phyloP scores from a whole-genome alignment of 2,113 vertebrate species.

The Solea senegalensis region DNA sequence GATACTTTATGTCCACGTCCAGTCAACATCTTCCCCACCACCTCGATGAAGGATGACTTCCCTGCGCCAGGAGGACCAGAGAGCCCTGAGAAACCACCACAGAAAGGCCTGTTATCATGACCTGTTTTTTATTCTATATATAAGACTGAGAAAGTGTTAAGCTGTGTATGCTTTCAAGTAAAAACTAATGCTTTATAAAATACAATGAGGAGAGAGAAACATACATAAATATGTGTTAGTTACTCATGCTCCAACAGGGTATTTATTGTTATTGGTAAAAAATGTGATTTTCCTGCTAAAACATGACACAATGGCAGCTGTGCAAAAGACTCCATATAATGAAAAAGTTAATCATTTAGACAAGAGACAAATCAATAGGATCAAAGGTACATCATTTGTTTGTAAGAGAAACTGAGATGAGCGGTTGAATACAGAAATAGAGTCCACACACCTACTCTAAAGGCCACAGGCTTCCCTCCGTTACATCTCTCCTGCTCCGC shows the following conservation, averaged over 20 bases:
- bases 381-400: too few species aligned
- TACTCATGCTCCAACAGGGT: too few species aligned
- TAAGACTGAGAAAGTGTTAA: neutral
- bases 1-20: slow-evolving; percentile 90
- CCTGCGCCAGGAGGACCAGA: slow-evolving; percentile 97
- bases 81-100: slow-evolving; percentile 80
- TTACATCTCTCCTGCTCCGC: slow-evolving; percentile 86
- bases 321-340: too few species aligned
- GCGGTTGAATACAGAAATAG: too few species aligned
- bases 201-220: neutral
- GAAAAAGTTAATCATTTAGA: too few species aligned
- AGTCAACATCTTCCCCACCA: slow-evolving; percentile 96
- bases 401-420: neutral
- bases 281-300: too few species aligned
- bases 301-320: too few species aligned
- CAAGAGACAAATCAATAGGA: too few species aligned
- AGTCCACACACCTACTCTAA: slow-evolving; percentile 89
- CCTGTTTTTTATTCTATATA: neutral
- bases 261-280: too few species aligned
- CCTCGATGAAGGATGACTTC: slow-evolving; percentile 97
- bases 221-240: too few species aligned
- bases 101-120: neutral
- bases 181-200: neutral
- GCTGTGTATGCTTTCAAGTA: neutral
- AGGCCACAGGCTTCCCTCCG: slow-evolving; percentile 89